phyloP scores from a whole-genome alignment of 2,113 vertebrate genomes.

The Myotis brandtii region DNA sequence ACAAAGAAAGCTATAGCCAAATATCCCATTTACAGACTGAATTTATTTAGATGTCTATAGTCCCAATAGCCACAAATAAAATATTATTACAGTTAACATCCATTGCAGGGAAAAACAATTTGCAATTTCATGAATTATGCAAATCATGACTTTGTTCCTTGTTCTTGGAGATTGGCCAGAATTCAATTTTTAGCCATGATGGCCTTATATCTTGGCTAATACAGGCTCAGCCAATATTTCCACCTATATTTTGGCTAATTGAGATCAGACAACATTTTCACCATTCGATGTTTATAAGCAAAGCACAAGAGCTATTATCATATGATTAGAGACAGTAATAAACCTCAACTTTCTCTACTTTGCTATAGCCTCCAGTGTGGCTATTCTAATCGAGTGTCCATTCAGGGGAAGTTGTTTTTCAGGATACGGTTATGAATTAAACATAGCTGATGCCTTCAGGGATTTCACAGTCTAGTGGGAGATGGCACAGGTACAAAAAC shows the following conservation, averaged over 20 bases:
- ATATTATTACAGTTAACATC: slow-evolving; percentile 56
- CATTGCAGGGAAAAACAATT: slow-evolving; percentile 10
- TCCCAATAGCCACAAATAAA: slow-evolving; percentile 51
- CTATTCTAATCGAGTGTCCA: background rate
- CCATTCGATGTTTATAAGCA: slow-evolving; percentile 46
- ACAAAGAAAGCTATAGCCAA: slow-evolving; percentile 62
- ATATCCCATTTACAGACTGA: slow-evolving; percentile 61
- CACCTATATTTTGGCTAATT: slow-evolving; percentile 23
- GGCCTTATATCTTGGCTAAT: slow-evolving; percentile 20
- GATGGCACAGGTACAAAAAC: background rate
- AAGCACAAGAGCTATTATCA: background rate
- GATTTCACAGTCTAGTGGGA: background rate
- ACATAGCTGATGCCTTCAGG: background rate
- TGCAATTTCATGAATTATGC: slow-evolving; percentile 50
- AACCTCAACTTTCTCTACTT: background rate
- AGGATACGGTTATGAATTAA: background rate
- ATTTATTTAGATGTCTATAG: slow-evolving; percentile 58
- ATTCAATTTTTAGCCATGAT: slow-evolving; percentile 1
- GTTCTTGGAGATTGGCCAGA: slow-evolving; percentile 49
- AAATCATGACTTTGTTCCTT: slow-evolving; percentile 26
- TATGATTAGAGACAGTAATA: slow-evolving; percentile 40
- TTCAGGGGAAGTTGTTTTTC: background rate
- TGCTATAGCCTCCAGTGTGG: background rate
- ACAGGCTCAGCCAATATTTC: background rate
- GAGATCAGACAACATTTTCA: slow-evolving; percentile 33